Conservation (phyloP, 2,113 vertebrate genomes). For the Myotis yumanensis region DNA sequence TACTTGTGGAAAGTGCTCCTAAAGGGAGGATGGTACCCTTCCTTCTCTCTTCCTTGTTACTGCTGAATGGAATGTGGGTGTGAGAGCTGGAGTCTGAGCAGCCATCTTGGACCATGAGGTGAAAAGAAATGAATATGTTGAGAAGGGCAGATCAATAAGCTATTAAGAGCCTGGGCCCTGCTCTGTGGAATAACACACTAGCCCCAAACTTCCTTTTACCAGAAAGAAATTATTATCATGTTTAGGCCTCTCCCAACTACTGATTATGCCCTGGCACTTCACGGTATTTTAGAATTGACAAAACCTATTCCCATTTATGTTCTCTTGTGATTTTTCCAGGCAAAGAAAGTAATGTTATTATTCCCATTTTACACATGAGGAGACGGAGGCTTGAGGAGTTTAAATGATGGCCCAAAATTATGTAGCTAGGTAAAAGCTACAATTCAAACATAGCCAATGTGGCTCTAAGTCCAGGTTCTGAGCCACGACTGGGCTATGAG, state of each 20-base stretch:
- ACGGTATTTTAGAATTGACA: background rate
- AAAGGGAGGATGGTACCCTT: background rate
- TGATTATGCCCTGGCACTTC: background rate
- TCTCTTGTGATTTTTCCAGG: background rate
- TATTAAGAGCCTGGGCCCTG: background rate
- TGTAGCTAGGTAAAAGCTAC: background rate
- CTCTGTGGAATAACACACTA: background rate
- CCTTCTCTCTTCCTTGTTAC: background rate
- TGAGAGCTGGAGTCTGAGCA: background rate
- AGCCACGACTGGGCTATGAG: background rate
- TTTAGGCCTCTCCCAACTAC: background rate
- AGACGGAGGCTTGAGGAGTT: background rate
- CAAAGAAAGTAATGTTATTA: background rate
- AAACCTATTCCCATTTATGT: background rate
- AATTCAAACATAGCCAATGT: background rate
- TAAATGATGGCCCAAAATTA: background rate
- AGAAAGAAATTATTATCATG: background rate
- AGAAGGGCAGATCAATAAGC: background rate
- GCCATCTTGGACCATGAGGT: background rate
- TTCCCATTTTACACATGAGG: background rate
- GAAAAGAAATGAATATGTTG: background rate
- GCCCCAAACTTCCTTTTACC: background rate
- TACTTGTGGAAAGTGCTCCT: background rate
- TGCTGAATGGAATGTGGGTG: background rate
- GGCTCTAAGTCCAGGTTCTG: background rate